Evolutionary conservation across 2,113 vertebrate genomes (phyloP), one percentile per base, ranked within the genome.

Genomic region (Aramus guarauna): DNA sequence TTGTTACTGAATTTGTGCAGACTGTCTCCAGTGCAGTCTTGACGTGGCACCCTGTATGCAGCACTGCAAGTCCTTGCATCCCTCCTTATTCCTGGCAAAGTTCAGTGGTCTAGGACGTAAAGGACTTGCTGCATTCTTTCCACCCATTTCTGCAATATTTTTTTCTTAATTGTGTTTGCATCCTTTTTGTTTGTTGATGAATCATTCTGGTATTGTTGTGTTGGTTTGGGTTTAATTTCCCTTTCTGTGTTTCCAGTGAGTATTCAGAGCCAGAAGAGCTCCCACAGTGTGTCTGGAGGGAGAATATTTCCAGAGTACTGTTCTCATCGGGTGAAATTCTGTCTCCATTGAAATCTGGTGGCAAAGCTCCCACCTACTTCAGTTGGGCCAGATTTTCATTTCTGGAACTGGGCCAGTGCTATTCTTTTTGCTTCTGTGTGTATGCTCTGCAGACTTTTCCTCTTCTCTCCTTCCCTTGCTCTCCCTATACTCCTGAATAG

Each of bases 201-300:
- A 82, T 95, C 24, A 11, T 95, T 78, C 73, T 89, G 73, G 45
- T 92, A 85, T 94, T 96, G 79, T 95, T 93, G 75, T 78, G 76
- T 50, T 87, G 62, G 20, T 96, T 92, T 45, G 94, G 48, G 32
- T 92, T 96, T 90, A 45, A 93, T 96, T 95, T 96, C 55, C 50
- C 32, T 90, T 88, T 78, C 39, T 74, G 37, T 81, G 39, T 89
- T 92, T 94, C 62, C 69, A 86, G 47, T 47, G 68, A 71, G 56
- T 58, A 53, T 81, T 75, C 58, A 69, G 64, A 92, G 90, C 72
- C 80, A 96, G 43, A 63, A 84, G 60, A 75, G 91, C 89, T 96
- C 95, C 88, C 73, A 94, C 91, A 91, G 62, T 43, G 91, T 92
- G 80, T 84, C 92, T 91, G 72, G 88, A 89, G 76, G 90, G 64